Evolutionary conservation across 1,140 invertebrate species (phyloP).

Genomic region (Neomicropteryx cornuta): DNA sequence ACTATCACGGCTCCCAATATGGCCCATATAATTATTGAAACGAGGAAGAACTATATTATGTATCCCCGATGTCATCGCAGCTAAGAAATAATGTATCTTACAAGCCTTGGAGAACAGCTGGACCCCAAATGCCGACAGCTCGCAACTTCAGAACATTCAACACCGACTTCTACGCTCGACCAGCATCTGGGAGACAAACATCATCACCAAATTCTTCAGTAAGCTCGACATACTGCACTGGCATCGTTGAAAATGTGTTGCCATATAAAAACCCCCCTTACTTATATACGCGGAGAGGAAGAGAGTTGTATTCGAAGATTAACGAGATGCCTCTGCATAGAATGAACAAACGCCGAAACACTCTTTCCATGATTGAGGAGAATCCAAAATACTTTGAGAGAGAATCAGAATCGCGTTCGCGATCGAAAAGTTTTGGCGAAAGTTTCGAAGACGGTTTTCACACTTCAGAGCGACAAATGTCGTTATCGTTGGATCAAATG

Average conservation of each 20-base stretch:
- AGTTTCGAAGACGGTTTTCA: constrained; percentile 28
- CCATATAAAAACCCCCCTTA: too few relatives aligned
- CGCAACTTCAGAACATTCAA: neutral
- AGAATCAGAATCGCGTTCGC: constrained; percentile 12
- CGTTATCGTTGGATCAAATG: constrained; percentile 25
- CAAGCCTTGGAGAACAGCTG: constrained; percentile 17
- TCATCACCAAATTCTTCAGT: too few relatives aligned
- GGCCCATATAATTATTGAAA: constrained; percentile 82
- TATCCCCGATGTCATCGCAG: too few relatives aligned
- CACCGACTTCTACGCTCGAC: constrained; percentile 2
- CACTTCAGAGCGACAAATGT: constrained; percentile 23
- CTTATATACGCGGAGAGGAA: too few relatives aligned
- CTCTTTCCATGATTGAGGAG: constrained; percentile 34
- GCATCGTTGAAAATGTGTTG: too few relatives aligned
- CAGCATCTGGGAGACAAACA: too few relatives aligned
- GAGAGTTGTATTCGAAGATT: constrained; percentile 3
- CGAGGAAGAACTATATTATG: constrained; percentile 16
- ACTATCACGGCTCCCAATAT: constrained; percentile 85
- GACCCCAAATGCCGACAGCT: neutral
- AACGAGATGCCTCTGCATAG: constrained; percentile 31
- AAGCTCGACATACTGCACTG: too few relatives aligned
- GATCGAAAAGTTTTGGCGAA: constrained; percentile 26
- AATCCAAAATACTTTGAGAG: constrained; percentile 23
- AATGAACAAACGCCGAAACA: constrained; percentile 24
- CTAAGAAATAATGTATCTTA: too few relatives aligned